These are phyloP conservation scores for Drosophila aff. DNA, from an alignment of 1,140 invertebrate species.

Conservation along the genomic window DNA sequence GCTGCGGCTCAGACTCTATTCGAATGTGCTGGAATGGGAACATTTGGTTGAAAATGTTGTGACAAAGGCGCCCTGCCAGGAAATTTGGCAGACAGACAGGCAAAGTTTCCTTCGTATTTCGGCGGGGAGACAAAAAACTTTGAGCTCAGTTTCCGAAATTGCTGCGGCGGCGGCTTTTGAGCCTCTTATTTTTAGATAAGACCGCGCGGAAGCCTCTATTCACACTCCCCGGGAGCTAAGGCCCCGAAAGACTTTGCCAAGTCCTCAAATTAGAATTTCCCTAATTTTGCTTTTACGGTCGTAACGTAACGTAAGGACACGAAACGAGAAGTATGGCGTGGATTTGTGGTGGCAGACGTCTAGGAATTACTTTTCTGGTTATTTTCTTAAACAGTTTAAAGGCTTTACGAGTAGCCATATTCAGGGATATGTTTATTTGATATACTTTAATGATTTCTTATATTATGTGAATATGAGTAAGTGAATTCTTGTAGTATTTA, in stretches of 20 bases:
- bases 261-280: constrained; percentile 50
- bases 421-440: neutral
- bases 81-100: constrained; percentile 60
- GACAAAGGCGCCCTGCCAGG: constrained; percentile 47
- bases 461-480: neutral
- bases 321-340: constrained; percentile 1
- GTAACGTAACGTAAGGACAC: neutral
- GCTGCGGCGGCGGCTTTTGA: constrained; percentile 29
- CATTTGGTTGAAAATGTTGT: constrained; percentile 29
- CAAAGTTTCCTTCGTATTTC: constrained; percentile 52
- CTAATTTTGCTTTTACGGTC: constrained; percentile 24
- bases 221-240: constrained; percentile 23
- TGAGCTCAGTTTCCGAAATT: constrained; percentile 65
- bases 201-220: constrained; percentile 19
- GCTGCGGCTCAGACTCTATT: neutral
- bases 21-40: neutral
- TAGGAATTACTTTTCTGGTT: neutral
- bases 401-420: neutral
- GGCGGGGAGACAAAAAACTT: constrained; percentile 51
- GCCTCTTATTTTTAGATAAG: constrained; percentile 74
- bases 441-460: neutral
- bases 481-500: neutral
- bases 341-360: constrained; percentile 15
- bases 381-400: constrained; percentile 6
- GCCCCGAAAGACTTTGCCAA: constrained; percentile 29